Evolutionary conservation across 2,113 vertebrate genomes (phyloP), one percentile per base, ranked within the genome.

Genomic region (Carassius gibelio): DNA sequence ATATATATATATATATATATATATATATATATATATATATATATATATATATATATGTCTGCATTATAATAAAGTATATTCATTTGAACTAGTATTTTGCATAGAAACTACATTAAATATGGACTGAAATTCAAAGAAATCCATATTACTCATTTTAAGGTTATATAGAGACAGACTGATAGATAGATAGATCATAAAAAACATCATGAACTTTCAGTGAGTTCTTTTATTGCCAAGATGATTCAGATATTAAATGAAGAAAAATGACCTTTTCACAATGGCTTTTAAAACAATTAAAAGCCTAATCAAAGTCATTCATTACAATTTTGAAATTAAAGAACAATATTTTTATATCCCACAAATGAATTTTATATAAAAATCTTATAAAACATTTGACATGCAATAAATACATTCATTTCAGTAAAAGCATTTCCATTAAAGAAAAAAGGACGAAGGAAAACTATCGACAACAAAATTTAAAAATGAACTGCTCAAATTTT

Each of bases 321-420:
- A 87, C 90, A 5, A 77, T 77, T 90, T 64, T 90, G 89, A 88
- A 84, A 92, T 92, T 88, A 90, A 87, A 92, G 86, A 89, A 91
- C 89, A 93, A 87, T 90, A 79, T 91, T 89, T 91, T 89, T 91
- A 75, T 85, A 90, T 66, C 85, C 87, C 91, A 93, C 92, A 91
- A 87, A 85, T 90, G 74, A 92, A 92, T 93, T 94, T 87, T 93
- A 94, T 92, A 95, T 88, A 93, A 91, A 89, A 90, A 83, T 87
- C 87, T 90, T 91, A 94, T 92, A 92, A 95, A 94, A 94, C 90
- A 93, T 90, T 94, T 88, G 90, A 94, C 95, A 95, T 95, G 94
- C 94, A 95, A 95, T 96, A 95, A 95, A 95, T 95, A 95, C 94
- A 95, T 95, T 95, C 93, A 94, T 92, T 92, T 94, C 93, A 92